Base-by-base conservation (phyloP, 2,888 invertebrate species). In the Gryllus longicercus region DNA sequence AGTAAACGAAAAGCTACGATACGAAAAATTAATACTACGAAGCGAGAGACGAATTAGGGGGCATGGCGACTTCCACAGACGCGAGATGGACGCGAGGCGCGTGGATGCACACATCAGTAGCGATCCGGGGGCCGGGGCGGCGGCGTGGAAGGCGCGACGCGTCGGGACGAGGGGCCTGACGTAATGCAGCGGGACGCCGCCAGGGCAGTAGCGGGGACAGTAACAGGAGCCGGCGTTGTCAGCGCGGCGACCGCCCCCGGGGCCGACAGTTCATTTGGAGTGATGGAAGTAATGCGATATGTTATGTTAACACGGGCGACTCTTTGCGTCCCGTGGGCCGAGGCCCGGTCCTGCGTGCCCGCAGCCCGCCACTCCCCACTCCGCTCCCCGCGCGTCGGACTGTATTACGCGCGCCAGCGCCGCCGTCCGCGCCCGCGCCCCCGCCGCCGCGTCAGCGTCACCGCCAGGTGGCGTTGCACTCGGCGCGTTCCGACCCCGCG, bases 261-360 rank as follows among this genome's bases (percentile, higher is more conserved):
- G n/a, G 16, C 16, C 63, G 63, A 63, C 63, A 63, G 63, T 63
- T 63, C 63, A 63, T 63, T 63, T 63, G 63, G 63, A 63, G 63
- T 63, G 63, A 63, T 63, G 63, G 63, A 63, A 63, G 63, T 63
- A 63, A 63, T 63, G 63, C 63, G n/a, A 63, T 63, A 63, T 63
- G 63, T 63, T 63, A 63, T 63, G 63, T 63, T 63, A 63, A 63
- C 63, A 12, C 63, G 63, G 63, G 63, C n/a, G 63, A 63, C 63
- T 63, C 63, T 63, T 63, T 63, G 14, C 16, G 63, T 63, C 63
- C 63, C 63, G 63, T n/a, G 63, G 63, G 63, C 63, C 2, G 63
- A 3, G 63, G 14, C 63, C n/a, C n/a, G 63, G 16, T 63, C 63
- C 14, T 63, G 16, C 10, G 16, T 63, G 5, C 63, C 1, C 11